Base-by-base conservation (phyloP, 2,113 vertebrate genomes). In the Gobiocypris rarus region DNA sequence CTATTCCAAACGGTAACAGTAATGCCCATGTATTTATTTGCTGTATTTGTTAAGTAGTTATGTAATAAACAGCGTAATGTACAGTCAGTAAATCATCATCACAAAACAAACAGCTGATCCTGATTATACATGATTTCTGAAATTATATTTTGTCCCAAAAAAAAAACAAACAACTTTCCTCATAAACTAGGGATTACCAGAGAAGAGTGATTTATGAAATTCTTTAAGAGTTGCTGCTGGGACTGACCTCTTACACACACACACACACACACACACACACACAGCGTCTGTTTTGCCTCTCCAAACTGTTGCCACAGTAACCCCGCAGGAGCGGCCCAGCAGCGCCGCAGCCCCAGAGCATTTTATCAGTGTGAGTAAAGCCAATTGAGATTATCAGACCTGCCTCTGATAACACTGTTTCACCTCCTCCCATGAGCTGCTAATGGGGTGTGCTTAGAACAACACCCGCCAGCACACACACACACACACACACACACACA, bases 351-450 rank as follows among this genome's bases (percentile, higher is more conserved):
- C 92, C 91, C 91, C 90, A 90, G 91, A 89, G 69, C 91, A 92
- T 95, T 96, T 96, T 96, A 96, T 95, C 95, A 95, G 94, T 89
- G 93, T 83, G 93, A 94, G 94, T 94, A 96, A 96, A 95, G 94
- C 93, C 95, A 94, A 94, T 92, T 93, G 95, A 96, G 96, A 96
- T 95, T 96, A 96, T 94, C 94, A 93, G 93, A 89, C 93, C 92
- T 83, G 38, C 88, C 86, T 86, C 92, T 89, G 95, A 96, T 96
- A 97, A 96, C 94, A 93, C 86, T 95, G 94, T 96, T 95, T 95
- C 95, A 94, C 93, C 94, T 96, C 92, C 90, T 93, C 93, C 94
- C 93, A 89, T 93, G 93, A 94, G 94, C 94, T 95, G 95, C 94
- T 96, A 96, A 96, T 94, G 94, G 94, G 92, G 93, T 95, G 96